Conservation (phyloP, 2,113 vertebrate genomes). For the Porphyrio hochstetteri region DNA sequence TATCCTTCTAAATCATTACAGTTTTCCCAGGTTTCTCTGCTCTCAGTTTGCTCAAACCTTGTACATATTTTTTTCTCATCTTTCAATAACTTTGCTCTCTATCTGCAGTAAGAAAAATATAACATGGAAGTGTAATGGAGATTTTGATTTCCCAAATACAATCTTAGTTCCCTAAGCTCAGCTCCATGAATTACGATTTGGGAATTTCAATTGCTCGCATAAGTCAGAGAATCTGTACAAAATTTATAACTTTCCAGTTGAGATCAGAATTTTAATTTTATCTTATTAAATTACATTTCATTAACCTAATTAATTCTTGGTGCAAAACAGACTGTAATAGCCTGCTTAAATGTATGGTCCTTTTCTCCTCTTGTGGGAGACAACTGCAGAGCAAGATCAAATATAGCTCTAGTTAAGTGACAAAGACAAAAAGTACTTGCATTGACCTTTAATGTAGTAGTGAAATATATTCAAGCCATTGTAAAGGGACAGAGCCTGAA, state of each 20-base stretch:
- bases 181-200: background rate
- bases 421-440: constrained; percentile 5
- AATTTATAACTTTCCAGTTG: background rate
- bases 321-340: background rate
- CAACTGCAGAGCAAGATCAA: background rate
- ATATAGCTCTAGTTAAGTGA: constrained; percentile 2
- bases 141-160: constrained; percentile 10
- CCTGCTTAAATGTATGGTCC: background rate
- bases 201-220: background rate
- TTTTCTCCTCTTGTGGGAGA: background rate
- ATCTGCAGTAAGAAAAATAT: background rate
- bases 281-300: background rate
- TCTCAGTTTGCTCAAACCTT: background rate
- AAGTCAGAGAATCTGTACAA: background rate
- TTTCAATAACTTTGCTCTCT: background rate
- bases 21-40: background rate
- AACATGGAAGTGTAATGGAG: background rate
- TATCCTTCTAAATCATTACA: background rate
- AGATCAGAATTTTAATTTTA: constrained; percentile 16
- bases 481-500: background rate
- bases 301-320: constrained; percentile 33
- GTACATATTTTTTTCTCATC: background rate
- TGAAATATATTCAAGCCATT: background rate
- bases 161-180: background rate
- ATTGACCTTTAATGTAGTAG: constrained; percentile 15